Evolutionary conservation across 2,888 invertebrate species (phyloP), one percentile per base, ranked within the genome.

Genomic region (Stenoptilia bipunctidactyla): DNA sequence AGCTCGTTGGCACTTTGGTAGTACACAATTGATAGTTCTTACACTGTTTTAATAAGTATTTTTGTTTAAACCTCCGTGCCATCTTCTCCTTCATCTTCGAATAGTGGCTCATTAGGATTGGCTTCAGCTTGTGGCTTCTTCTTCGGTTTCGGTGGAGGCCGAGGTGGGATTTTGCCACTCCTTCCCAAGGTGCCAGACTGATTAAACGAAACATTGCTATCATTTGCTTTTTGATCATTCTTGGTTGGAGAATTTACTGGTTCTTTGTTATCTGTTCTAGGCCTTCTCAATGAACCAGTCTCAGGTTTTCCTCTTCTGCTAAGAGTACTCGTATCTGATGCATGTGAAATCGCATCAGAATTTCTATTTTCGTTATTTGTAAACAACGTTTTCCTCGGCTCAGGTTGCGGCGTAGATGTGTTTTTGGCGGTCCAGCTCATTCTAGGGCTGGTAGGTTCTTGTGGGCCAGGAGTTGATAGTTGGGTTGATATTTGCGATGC

Each of bases 21-120:
- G 55, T 53, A 58, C 59, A 63, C 56, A 55, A 52, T 53, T 52
- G 45, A 54, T 54, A 51, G 44, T 51, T 13, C n/a, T n/a, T 34
- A 30, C 20, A 20, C 45, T 41, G 43, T 42, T 40, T n/a, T n/a
- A n/a, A n/a, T n/a, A n/a, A n/a, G 34, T 34, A 34, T 50, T 37
- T 34, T 41, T 45, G 40, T 36, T 38, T 57, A 52, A 53, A 94
- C 94, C 85, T 94, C 94, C 55, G 94, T 94, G 50, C 94, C 94
- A 53, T 94, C 93, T 63, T 94, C 94, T 15, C 93, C 92, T 73
- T 94, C 94, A 65, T 94, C 94, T 65, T 94, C 93, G 61, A 93
- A 93, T 47, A 93, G 73, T 44, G 93, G 92, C 52, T 92, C 92
- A 55, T 86, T 89, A 44, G 80, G 65, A 50, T 66, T 80, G 5